These are phyloP conservation scores for Cassiopea xamachana DNA, from an alignment of 30 jellyfish, hydroid and myxozoan genomes.

Conservation along the genomic window DNA sequence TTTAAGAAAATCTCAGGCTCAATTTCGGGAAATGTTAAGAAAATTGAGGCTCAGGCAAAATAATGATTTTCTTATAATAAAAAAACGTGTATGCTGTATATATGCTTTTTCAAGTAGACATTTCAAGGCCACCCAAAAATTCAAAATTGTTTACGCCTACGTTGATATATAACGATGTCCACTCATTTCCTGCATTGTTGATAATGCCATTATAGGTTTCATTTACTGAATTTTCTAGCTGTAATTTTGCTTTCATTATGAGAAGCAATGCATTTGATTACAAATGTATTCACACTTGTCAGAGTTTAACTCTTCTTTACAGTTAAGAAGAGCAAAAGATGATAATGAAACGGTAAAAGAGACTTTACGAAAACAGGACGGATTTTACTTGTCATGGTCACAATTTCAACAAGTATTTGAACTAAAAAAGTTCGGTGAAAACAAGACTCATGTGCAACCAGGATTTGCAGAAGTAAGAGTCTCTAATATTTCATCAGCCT, in stretches of 20 bases:
- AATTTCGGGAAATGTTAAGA: too few relatives aligned
- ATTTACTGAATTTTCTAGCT: too few relatives aligned
- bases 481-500: conserved; percentile 16
- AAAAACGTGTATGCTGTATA: neutral
- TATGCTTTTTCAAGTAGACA: too few relatives aligned
- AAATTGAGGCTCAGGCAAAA: too few relatives aligned
- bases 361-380: neutral
- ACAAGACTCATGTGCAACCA: neutral
- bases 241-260: too few relatives aligned
- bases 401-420: neutral
- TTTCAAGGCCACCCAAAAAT: neutral
- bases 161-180: too few relatives aligned
- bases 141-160: too few relatives aligned
- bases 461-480: conserved; percentile 19
- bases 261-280: too few relatives aligned
- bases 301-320: neutral
- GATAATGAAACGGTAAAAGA: neutral
- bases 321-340: neutral
- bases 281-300: neutral
- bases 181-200: too few relatives aligned
- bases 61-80: too few relatives aligned
- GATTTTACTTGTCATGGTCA: conserved; percentile 63
- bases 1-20: too few relatives aligned
- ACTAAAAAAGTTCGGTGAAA: neutral
- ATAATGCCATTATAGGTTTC: too few relatives aligned